These are phyloP conservation scores for Melinaea marsaeus DNA, from an alignment of 2,888 invertebrate species.

Conservation along the genomic window DNA sequence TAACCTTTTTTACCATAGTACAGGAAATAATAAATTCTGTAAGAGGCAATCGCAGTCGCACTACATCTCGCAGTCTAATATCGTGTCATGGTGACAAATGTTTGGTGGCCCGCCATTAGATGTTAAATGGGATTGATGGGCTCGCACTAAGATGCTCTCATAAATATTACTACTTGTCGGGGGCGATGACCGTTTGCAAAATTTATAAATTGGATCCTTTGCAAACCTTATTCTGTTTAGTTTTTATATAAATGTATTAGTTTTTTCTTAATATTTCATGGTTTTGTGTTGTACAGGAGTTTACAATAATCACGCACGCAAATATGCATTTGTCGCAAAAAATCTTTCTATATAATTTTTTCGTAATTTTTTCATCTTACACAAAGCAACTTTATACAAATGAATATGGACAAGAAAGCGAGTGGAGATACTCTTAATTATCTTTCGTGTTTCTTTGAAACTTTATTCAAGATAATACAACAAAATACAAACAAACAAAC, in stretches of 20 bases:
- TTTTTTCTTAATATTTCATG: too few relatives aligned
- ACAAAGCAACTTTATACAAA: not conserved
- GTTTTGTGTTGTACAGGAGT: too few relatives aligned
- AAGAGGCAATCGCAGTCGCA: slow-evolving; percentile 4
- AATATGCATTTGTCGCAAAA: too few relatives aligned
- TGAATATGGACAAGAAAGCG: slow-evolving; percentile 8
- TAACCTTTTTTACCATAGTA: not conserved
- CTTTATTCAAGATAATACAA: slow-evolving; percentile 28
- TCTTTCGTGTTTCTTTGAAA: slow-evolving; percentile 20
- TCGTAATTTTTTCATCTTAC: not conserved
- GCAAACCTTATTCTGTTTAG: not conserved
- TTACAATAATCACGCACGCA: too few relatives aligned
- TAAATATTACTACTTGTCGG: slow-evolving; percentile 31
- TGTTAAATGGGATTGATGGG: slow-evolving; percentile 62
- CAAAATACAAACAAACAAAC: slow-evolving; percentile 36
- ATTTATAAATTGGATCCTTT: not conserved
- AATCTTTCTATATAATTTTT: too few relatives aligned
- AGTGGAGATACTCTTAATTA: slow-evolving; percentile 14
- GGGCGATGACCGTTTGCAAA: slow-evolving; percentile 18
- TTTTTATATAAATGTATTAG: too few relatives aligned
- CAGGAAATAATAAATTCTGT: slow-evolving; percentile 2
- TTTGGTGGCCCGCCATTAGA: slow-evolving; percentile 51
- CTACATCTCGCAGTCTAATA: slow-evolving; percentile 14
- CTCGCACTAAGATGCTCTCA: slow-evolving; percentile 26
- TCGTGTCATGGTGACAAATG: slow-evolving; percentile 49